phyloP scores from a whole-genome alignment of 1,140 invertebrate species.

The Procambarus virginalis region DNA sequence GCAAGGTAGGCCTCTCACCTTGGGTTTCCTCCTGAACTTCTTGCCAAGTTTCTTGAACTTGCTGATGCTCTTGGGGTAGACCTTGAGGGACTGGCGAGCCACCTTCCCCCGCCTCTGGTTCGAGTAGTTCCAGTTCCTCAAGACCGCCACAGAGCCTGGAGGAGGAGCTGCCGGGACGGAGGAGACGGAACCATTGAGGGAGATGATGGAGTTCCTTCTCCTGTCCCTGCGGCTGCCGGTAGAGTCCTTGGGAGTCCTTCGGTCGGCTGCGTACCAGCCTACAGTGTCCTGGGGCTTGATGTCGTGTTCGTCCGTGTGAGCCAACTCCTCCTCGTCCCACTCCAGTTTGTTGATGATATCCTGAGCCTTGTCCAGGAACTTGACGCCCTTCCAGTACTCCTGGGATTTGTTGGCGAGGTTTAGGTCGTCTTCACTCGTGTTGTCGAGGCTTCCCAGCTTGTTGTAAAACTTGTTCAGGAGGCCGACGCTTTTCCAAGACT shows the following conservation, averaged over 20 bases:
- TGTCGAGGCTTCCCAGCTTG: not conserved
- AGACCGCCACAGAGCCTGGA: slow-evolving; percentile 15
- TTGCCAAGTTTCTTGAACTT: slow-evolving; percentile 41
- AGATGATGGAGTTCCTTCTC: slow-evolving; percentile 32
- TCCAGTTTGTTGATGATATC: not conserved
- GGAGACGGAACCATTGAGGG: slow-evolving; percentile 45
- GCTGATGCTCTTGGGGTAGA: slow-evolving; percentile 54
- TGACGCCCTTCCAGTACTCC: slow-evolving; percentile 51
- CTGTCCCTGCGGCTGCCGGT: not conserved
- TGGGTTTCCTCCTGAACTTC: slow-evolving; percentile 12
- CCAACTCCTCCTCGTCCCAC: slow-evolving; percentile 15
- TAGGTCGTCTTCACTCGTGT: not conserved
- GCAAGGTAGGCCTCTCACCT: no score
- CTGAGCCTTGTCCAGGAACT: slow-evolving; percentile 41
- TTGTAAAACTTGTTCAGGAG: slow-evolving; percentile 38
- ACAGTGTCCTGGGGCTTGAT: not conserved
- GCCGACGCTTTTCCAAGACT: slow-evolving; percentile 12
- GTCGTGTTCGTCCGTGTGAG: not conserved
- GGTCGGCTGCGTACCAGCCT: not conserved
- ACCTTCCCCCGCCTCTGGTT: slow-evolving; percentile 44
- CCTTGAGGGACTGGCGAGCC: slow-evolving; percentile 44
- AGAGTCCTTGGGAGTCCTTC: not conserved
- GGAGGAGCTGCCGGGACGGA: slow-evolving; percentile 46
- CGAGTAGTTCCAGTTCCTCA: slow-evolving; percentile 52
- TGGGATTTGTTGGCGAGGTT: not conserved